These are phyloP conservation scores for Oryzias curvinotus DNA, from an alignment of 2,113 vertebrate species.

Conservation along the genomic window DNA sequence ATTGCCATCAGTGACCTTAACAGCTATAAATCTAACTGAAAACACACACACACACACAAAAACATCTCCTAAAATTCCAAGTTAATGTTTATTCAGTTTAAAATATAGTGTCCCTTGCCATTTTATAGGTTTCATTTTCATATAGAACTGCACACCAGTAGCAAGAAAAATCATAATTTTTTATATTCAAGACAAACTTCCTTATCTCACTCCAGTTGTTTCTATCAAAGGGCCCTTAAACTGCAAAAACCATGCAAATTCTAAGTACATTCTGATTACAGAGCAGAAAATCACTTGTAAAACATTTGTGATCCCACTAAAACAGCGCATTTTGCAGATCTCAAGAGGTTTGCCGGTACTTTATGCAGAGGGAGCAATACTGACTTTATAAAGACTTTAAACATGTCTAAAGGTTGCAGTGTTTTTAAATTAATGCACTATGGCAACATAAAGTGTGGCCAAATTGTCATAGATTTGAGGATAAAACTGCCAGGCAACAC, in stretches of 20 bases:
- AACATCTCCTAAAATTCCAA: too few species aligned
- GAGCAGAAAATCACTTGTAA: constrained; percentile 35
- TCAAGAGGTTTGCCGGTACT: constrained; percentile 27
- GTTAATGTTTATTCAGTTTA: too few species aligned
- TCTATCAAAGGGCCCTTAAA: constrained; percentile 10
- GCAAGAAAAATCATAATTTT: constrained; percentile 1
- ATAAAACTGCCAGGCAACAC: too few species aligned
- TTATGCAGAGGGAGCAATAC: constrained; percentile 28
- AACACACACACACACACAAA: too few species aligned
- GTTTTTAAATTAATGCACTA: constrained; percentile 5
- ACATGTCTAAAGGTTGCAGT: constrained; percentile 9
- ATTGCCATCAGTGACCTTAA: too few species aligned
- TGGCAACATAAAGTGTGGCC: background rate
- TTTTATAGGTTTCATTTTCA: too few species aligned
- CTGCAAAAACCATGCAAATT: background rate
- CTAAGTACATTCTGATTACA: constrained; percentile 18
- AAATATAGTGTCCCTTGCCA: too few species aligned
- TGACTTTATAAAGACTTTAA: constrained; percentile 30
- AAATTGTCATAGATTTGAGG: too few species aligned
- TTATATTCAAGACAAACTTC: background rate
- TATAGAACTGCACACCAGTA: background rate
- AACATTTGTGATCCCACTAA: constrained; percentile 22
- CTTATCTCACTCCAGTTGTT: background rate
- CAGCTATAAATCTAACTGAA: too few species aligned
- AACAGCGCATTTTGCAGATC: constrained; percentile 20